phyloP scores from a whole-genome alignment of 2,113 vertebrate genomes.

The Vimba vimba region DNA sequence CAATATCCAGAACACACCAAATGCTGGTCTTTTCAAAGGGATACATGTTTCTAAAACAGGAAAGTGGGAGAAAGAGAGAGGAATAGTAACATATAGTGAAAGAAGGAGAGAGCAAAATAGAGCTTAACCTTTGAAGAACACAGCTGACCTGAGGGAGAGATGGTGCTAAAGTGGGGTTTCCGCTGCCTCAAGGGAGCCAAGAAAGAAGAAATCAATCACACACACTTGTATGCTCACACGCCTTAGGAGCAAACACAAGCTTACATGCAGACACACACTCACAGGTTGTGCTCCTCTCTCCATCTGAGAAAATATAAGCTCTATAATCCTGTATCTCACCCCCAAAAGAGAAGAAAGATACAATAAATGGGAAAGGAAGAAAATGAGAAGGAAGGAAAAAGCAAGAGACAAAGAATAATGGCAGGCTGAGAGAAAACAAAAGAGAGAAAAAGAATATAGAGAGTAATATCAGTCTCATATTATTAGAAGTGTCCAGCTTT shows the following conservation, averaged over 20 bases:
- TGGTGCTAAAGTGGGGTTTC: constrained; percentile 44
- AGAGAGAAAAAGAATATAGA: neutral
- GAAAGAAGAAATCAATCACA: constrained; percentile 55
- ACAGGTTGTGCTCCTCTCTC: constrained; percentile 34
- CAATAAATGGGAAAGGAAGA: neutral
- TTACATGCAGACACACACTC: constrained; percentile 39
- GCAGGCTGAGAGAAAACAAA: constrained; percentile 13
- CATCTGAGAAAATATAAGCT: constrained; percentile 33
- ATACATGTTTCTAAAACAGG: neutral
- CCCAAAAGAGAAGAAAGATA: constrained; percentile 9
- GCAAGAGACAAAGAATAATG: neutral
- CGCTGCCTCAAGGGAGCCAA: constrained; percentile 41
- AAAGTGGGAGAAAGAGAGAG: neutral
- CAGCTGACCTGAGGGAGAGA: constrained; percentile 52
- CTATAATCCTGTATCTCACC: constrained; percentile 20
- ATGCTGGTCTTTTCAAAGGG: constrained; percentile 1
- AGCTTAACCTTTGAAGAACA: constrained; percentile 56
- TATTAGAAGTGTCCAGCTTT: constrained; percentile 47
- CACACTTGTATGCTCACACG: constrained; percentile 43
- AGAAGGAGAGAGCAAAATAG: constrained; percentile 29
- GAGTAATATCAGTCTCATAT: constrained; percentile 45
- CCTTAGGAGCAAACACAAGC: constrained; percentile 39
- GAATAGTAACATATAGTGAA: neutral
- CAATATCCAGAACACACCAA: neutral
- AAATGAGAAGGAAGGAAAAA: constrained; percentile 8